Base-by-base conservation (phyloP, 1,140 invertebrate species). In the Apocrypta bakeri region DNA sequence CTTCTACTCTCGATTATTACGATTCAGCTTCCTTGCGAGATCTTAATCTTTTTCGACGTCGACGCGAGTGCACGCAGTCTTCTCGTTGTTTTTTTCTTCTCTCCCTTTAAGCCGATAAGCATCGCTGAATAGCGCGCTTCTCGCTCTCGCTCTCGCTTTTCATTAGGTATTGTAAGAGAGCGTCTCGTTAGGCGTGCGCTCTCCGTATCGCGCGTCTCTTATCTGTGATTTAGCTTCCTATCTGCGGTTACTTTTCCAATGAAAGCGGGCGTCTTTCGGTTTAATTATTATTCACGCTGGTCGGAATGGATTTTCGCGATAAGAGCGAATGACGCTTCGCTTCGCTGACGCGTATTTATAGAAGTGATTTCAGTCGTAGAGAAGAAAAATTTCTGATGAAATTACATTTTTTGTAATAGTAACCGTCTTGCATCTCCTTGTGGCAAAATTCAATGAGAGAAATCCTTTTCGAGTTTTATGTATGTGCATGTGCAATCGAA, bases 1-100 rank as follows among this genome's bases (percentile, higher is more conserved):
- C 74, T 31, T 66, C 25, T 31, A 75, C 27, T 42, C 66, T 79
- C 66, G 17, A 79, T 71, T 79, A 71, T 56, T 33, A 64, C 40
- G 61, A 79, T 79, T 79, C 56, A 17, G 11, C 33, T 61, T 25
- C 25, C 40, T 27, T 27, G 17, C 9, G 42, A 71, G 66, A 71
- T 79, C 66, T 56, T 24, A 79, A 69, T 71, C 40, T 71, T 56
- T 21, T 42, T 37, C 48, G 48, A 4, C 7, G 48, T 17, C 4
- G 17, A 17, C 2, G 17, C 48, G 21, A 4, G 1, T 14, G 9
- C 33, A 9, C 9, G 33, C 9, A 37, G 33, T 37, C 33, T 21
- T 4, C 17, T 56, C 48, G 17, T 56, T 56, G n/a, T n/a, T n/a
- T n/a, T n/a, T n/a, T n/a, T n/a, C n/a, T 56, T 56, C 48, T 56